These are phyloP conservation scores for Carlito syrichta DNA, from an alignment of 2,113 vertebrate species.

Conservation along the genomic window DNA sequence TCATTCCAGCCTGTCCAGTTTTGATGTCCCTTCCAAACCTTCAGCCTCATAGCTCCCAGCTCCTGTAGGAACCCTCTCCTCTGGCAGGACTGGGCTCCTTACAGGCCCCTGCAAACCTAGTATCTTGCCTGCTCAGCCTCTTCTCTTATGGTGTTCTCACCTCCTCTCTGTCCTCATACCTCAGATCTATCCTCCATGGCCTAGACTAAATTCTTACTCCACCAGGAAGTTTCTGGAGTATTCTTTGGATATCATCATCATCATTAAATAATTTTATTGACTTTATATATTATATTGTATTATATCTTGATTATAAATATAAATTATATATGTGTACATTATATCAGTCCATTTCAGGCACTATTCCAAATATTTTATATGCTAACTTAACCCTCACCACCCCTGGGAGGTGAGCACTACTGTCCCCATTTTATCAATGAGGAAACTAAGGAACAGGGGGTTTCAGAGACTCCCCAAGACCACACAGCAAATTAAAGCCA, in stretches of 20 bases:
- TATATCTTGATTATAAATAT: background rate
- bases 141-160: background rate
- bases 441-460: background rate
- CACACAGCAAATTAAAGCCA: background rate
- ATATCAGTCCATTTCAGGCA: too few species aligned
- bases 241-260: background rate
- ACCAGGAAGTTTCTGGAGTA: background rate
- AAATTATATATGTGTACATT: background rate
- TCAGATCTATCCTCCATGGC: background rate
- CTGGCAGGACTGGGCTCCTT: background rate
- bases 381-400: background rate
- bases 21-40: background rate
- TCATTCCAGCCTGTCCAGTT: background rate
- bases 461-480: background rate
- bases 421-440: background rate
- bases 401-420: background rate
- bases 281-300: background rate
- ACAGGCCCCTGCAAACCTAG: background rate
- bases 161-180: too few species aligned
- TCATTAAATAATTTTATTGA: background rate
- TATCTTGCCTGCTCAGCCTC: background rate
- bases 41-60: background rate
- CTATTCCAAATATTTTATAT: background rate
- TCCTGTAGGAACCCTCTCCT: background rate
- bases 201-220: background rate